These are phyloP conservation scores for Yoshiicerus persimilis DNA, from an alignment of 1,140 invertebrate genomes.

Conservation along the genomic window DNA sequence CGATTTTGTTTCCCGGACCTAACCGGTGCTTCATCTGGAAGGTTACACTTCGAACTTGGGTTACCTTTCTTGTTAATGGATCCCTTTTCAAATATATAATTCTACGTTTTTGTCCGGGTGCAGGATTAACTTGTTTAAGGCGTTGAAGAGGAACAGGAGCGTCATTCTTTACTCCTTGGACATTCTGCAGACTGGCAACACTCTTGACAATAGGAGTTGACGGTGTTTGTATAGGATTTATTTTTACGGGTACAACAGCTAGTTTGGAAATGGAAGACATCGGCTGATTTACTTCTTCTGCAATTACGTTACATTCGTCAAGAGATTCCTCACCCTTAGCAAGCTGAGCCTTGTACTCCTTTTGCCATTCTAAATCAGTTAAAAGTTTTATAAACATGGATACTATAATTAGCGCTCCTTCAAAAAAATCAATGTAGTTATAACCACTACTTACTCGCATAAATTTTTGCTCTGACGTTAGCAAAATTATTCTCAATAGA, in stretches of 20 bases:
- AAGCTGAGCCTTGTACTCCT: background rate
- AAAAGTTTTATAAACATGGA: no score
- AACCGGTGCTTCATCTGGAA: background rate
- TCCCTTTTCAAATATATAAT: background rate
- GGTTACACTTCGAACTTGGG: background rate
- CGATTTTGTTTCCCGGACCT: background rate
- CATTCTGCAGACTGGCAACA: background rate
- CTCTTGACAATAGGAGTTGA: background rate
- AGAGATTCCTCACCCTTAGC: background rate
- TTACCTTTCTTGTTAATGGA: background rate
- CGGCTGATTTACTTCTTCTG: no score
- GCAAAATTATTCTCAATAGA: background rate
- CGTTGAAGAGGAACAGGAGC: background rate
- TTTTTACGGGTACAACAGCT: background rate
- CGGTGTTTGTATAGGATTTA: background rate
- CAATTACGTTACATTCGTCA: background rate
- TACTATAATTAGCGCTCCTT: no score
- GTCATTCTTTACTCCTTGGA: background rate
- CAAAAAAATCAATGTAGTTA: no score
- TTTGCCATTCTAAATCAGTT: background rate
- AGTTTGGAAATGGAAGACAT: no score
- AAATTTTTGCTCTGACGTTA: background rate
- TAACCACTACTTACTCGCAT: background rate
- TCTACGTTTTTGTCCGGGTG: background rate
- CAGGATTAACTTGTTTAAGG: no score